These are phyloP conservation scores for Threskiornis aethiopicus DNA, from an alignment of 2,797 vertebrate species.

Conservation along the genomic window DNA sequence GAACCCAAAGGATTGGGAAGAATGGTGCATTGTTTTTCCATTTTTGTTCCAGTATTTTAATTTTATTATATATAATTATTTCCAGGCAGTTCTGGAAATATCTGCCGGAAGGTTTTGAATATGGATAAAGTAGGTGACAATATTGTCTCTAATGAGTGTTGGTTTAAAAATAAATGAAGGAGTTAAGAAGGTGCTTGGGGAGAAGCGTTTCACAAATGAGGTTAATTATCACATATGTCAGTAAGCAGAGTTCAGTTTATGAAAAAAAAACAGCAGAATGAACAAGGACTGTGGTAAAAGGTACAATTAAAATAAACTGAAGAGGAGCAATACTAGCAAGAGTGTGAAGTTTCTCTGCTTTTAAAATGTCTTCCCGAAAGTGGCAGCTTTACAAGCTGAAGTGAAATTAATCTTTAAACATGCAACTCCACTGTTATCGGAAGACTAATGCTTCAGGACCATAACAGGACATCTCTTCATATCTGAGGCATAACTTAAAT, in stretches of 20 bases:
- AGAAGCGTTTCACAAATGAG: background rate
- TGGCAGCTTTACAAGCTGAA: background rate
- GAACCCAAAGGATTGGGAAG: background rate
- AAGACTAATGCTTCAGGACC: background rate
- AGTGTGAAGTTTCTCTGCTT: background rate
- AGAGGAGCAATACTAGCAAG: background rate
- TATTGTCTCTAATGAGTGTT: background rate
- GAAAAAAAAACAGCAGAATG: background rate
- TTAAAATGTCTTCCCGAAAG: background rate
- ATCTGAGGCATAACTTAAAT: background rate
- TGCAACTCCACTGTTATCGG: background rate
- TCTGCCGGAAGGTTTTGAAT: background rate
- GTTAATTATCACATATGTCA: conserved; percentile 7
- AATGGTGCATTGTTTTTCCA: background rate
- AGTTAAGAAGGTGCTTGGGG: background rate
- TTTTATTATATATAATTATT: background rate
- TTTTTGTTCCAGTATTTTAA: background rate
- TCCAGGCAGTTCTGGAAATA: background rate
- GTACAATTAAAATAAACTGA: background rate
- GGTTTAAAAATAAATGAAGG: background rate
- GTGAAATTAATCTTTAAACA: conserved; percentile 20
- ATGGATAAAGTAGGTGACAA: background rate
- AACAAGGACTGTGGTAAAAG: background rate
- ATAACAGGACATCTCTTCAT: background rate
- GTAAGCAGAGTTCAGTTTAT: background rate